Percentiles rank a stretch among this genome's conserved stretches.
Evolutionary conservation across 2,113 vertebrate species (phyloP).

Genomic region (Grantiella picta): DNA sequence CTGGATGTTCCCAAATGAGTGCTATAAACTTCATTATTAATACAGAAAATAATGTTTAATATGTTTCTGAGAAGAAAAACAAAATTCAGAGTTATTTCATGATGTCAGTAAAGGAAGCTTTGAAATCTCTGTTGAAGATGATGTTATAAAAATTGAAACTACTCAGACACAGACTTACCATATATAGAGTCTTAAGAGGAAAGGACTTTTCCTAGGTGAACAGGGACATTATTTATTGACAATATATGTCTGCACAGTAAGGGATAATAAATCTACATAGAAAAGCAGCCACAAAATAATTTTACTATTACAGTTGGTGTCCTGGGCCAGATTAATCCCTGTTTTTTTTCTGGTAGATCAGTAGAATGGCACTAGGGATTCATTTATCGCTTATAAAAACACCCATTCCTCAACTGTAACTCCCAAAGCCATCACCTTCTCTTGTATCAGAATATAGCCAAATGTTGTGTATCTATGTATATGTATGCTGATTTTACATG

Average conservation of each 20-base stretch:
- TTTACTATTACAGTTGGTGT: slow-evolving; percentile 4
- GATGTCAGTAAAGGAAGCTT: neutral
- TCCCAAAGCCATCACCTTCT: neutral
- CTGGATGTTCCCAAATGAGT: neutral
- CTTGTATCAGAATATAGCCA: neutral
- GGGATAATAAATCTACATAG: slow-evolving; percentile 33
- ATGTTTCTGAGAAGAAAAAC: neutral
- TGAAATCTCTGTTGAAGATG: neutral
- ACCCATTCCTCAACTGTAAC: neutral
- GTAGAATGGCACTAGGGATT: slow-evolving; percentile 9
- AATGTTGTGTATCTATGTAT: neutral
- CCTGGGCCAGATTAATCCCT: slow-evolving; percentile 25
- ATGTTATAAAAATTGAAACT: neutral
- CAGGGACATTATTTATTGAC: slow-evolving; percentile 15
- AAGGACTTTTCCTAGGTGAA: neutral
- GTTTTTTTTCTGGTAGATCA: neutral
- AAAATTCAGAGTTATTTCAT: neutral
- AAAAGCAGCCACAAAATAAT: slow-evolving; percentile 30
- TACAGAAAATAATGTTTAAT: neutral
- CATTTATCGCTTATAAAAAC: slow-evolving; percentile 26
- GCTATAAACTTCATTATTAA: neutral
- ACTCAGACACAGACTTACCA: neutral
- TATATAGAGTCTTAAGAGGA: neutral
- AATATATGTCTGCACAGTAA: neutral
- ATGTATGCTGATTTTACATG: neutral